A percentile compares a stretch with the other conserved stretches of the same genome.
These are phyloP conservation scores for Folsomia manolachei DNA, from an alignment of 2,888 invertebrate genomes.

Conservation along the genomic window DNA sequence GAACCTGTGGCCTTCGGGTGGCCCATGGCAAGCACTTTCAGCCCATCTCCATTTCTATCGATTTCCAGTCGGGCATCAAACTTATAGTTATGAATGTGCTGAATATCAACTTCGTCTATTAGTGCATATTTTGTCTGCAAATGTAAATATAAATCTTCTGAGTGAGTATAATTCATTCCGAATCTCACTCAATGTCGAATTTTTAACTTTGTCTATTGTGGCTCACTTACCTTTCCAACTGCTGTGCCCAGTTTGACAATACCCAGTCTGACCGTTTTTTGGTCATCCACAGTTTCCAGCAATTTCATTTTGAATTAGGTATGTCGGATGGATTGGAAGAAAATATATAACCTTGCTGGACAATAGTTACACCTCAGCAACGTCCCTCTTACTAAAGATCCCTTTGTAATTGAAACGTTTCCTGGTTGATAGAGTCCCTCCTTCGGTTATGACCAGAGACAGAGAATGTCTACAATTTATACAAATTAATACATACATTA, in stretches of 20 bases:
- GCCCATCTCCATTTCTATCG: constrained; percentile 57
- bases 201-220: neutral
- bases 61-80: constrained; percentile 58
- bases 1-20: constrained; percentile 41
- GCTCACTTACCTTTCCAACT: constrained; percentile 56
- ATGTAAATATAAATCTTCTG: constrained; percentile 8
- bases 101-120: constrained; percentile 57
- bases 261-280: constrained; percentile 52
- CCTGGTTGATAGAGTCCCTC: too few species aligned
- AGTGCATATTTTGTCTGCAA: constrained; percentile 58
- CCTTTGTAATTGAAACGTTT: too few species aligned
- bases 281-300: constrained; percentile 44
- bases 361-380: too few species aligned
- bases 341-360: too few species aligned
- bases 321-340: too few species aligned
- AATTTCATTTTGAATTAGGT: constrained; percentile 42
- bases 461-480: too few species aligned
- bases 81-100: constrained; percentile 55
- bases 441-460: too few species aligned
- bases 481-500: too few species aligned
- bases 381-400: too few species aligned
- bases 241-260: constrained; percentile 56
- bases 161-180: neutral
- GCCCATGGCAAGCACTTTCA: constrained; percentile 56
- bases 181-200: neutral